These are phyloP conservation scores for Acropternis orthonyx DNA, from an alignment of 2,797 vertebrate genomes.

Conservation along the genomic window DNA sequence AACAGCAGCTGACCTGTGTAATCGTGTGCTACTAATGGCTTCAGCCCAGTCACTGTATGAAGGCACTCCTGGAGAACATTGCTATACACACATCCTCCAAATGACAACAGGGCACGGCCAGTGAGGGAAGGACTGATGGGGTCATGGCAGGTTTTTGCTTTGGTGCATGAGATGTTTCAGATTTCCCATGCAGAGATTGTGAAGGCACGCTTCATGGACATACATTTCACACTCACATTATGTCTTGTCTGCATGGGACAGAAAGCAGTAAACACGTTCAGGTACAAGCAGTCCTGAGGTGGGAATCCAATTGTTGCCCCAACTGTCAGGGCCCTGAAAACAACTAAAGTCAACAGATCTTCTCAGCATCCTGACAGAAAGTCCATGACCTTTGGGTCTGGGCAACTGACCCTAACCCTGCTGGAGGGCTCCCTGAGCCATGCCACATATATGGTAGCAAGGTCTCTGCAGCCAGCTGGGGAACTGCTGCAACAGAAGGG, in stretches of 20 bases:
- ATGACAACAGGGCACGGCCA: neutral
- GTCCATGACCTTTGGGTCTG: neutral
- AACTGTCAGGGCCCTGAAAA: neutral
- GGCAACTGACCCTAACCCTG: neutral
- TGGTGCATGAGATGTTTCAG: neutral
- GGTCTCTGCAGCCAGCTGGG: neutral
- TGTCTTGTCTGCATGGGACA: neutral
- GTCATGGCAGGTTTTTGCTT: neutral
- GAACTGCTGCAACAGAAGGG: neutral
- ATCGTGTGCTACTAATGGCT: neutral
- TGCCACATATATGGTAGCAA: fast-evolving
- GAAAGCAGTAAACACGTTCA: neutral
- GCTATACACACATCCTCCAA: neutral
- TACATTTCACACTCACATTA: neutral
- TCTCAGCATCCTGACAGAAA: neutral
- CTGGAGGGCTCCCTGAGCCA: neutral
- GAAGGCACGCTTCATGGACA: neutral
- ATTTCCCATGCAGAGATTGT: neutral
- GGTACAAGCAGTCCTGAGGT: neutral
- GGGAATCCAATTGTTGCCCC: neutral
- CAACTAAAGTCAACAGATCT: neutral
- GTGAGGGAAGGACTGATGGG: fast-evolving
- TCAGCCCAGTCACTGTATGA: fast-evolving
- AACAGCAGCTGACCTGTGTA: neutral
- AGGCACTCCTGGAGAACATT: neutral